A percentile compares a stretch with the other conserved stretches of the same genome.
Conservation (phyloP, 30 jellyfish, hydroid and myxozoan species). For the Catostylus mosaicus region DNA sequence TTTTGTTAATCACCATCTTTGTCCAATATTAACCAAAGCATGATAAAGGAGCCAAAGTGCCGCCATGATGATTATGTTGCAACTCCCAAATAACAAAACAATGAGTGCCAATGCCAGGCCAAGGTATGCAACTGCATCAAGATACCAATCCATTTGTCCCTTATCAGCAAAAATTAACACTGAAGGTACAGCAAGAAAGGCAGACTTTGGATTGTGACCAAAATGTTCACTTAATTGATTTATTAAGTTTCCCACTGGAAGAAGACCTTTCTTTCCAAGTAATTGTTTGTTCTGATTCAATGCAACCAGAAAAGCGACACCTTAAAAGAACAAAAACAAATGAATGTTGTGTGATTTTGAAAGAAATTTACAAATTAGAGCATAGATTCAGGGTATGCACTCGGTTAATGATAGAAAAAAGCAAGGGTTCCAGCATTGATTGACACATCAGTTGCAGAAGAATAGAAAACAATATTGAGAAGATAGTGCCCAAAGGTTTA, state of each 20-base stretch:
- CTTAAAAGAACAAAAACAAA: background rate
- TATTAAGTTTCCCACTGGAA: conserved; percentile 46
- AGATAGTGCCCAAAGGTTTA: too few relatives aligned
- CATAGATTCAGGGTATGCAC: too few relatives aligned
- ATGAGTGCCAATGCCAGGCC: conserved; percentile 46
- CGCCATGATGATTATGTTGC: conserved; percentile 47
- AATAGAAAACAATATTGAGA: too few relatives aligned
- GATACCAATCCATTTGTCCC: conserved; percentile 33
- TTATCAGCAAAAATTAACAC: conserved; percentile 34
- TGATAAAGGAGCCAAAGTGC: conserved; percentile 69
- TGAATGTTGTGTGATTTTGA: too few relatives aligned
- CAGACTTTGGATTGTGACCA: conserved; percentile 7
- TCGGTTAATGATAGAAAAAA: too few relatives aligned
- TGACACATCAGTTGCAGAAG: too few relatives aligned
- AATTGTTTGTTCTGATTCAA: conserved; percentile 60
- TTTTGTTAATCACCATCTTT: conserved; percentile 50
- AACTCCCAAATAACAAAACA: conserved; percentile 47
- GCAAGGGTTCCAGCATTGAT: too few relatives aligned
- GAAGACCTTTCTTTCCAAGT: conserved; percentile 65
- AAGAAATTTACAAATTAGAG: too few relatives aligned
- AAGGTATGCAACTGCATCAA: conserved; percentile 63
- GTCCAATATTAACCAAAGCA: conserved; percentile 72
- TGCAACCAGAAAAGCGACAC: conserved; percentile 67
- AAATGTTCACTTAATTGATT: conserved; percentile 37
- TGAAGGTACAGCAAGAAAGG: conserved; percentile 52